These are phyloP conservation scores for Lottia gigantea DNA, from an alignment of 2,888 invertebrate species.

Conservation along the genomic window DNA sequence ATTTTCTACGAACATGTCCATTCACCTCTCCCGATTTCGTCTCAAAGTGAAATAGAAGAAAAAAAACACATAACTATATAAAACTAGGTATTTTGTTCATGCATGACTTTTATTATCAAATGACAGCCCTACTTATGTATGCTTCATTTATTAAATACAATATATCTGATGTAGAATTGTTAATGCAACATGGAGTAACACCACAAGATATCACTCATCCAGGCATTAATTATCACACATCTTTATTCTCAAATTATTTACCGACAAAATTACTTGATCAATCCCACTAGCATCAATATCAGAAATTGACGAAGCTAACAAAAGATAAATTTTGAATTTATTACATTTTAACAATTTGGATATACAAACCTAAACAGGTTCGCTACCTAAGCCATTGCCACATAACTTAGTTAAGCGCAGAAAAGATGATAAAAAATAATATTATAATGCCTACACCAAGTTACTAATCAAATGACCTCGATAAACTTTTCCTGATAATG, in stretches of 20 bases:
- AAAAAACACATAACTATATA: slow-evolving; percentile 12
- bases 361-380: not conserved
- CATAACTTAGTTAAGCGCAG: not conserved
- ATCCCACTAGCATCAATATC: not conserved
- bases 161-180: not conserved
- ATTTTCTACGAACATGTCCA: not conserved
- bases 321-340: not conserved
- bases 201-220: too few species aligned
- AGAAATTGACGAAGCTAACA: not conserved
- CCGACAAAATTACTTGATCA: too few species aligned
- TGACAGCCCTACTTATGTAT: slow-evolving; percentile 21
- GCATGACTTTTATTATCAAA: slow-evolving; percentile 14
- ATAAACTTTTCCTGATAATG: not conserved
- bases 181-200: not conserved
- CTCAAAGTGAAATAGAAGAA: not conserved
- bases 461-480: not conserved
- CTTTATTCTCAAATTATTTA: too few species aligned
- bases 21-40: not conserved
- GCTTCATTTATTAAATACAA: slow-evolving; percentile 2
- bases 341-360: not conserved
- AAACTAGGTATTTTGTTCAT: slow-evolving; percentile 17
- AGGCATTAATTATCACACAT: too few species aligned
- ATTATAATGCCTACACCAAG: not conserved
- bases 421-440: not conserved
- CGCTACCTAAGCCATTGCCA: not conserved